Conservation (phyloP, 2,888 invertebrate genomes). For the Ornithoptera priamus region DNA sequence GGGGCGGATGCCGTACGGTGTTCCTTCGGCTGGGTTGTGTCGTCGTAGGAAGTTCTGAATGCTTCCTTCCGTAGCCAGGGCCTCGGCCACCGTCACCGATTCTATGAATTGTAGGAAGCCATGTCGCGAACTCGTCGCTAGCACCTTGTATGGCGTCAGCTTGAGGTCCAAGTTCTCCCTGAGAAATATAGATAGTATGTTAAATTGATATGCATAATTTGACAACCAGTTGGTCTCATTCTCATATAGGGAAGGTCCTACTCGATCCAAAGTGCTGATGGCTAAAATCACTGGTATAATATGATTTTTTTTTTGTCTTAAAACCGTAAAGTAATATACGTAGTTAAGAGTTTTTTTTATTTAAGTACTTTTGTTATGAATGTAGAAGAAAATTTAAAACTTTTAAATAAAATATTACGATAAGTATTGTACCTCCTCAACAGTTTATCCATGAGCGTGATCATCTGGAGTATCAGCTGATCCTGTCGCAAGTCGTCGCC, state of each 20-base stretch:
- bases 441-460: conserved; percentile 98
- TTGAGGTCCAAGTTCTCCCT: conserved; percentile 96
- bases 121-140: conserved; percentile 97
- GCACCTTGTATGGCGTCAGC: conserved; percentile 90
- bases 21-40: conserved; percentile 92
- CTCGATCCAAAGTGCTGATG: no score
- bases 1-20: conserved; percentile 93
- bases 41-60: conserved; percentile 96
- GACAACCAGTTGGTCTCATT: no score
- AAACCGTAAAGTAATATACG: no score
- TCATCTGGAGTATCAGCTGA: conserved; percentile 98
- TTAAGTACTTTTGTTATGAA: neutral
- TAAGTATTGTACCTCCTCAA: conserved; percentile 79
- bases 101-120: conserved; percentile 98
- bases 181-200: neutral
- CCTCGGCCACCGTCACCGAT: conserved; percentile 95
- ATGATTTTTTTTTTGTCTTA: no score
- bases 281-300: no score
- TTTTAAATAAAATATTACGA: neutral
- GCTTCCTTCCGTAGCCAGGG: conserved; percentile 90
- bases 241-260: no score
- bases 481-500: conserved; percentile 99
- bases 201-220: no score
- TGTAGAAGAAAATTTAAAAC: neutral
- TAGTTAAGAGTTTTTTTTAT: no score